phyloP scores from a whole-genome alignment of 2,888 invertebrate species.

The Drosophila ezoana region DNA sequence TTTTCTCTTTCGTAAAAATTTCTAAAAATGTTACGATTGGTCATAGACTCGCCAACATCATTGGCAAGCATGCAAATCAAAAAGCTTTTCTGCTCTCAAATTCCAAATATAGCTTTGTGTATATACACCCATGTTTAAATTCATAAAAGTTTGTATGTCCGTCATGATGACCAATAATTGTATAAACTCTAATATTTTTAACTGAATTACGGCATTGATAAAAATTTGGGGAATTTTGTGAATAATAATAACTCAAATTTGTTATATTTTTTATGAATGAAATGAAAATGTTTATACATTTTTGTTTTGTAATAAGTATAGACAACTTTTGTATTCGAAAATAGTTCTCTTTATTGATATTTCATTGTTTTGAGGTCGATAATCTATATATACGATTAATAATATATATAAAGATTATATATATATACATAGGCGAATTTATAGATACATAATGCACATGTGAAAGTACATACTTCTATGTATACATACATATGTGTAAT shows the following conservation, averaged over 20 bases:
- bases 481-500: slow-evolving; percentile 61
- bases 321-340: too few species aligned
- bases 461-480: slow-evolving; percentile 15
- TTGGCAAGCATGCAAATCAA: slow-evolving; percentile 18
- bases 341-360: neutral
- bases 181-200: slow-evolving; percentile 16
- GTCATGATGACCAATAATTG: slow-evolving; percentile 11
- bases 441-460: slow-evolving; percentile 23
- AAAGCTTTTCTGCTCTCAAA: slow-evolving; percentile 28
- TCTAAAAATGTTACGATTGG: slow-evolving; percentile 30
- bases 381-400: too few species aligned
- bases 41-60: slow-evolving; percentile 31
- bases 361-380: slow-evolving; percentile 3
- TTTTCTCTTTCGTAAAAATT: slow-evolving; percentile 48
- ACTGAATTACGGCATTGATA: slow-evolving; percentile 10
- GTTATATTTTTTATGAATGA: neutral
- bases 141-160: neutral
- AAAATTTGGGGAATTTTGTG: neutral
- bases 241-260: neutral
- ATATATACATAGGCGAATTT: slow-evolving; percentile 6
- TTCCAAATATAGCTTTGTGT: slow-evolving; percentile 48
- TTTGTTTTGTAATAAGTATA: too few species aligned
- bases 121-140: slow-evolving; percentile 1
- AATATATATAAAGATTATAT: slow-evolving; percentile 5
- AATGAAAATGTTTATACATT: neutral